phyloP scores from a whole-genome alignment of 1,140 invertebrate species.

The Micrasema minimum region DNA sequence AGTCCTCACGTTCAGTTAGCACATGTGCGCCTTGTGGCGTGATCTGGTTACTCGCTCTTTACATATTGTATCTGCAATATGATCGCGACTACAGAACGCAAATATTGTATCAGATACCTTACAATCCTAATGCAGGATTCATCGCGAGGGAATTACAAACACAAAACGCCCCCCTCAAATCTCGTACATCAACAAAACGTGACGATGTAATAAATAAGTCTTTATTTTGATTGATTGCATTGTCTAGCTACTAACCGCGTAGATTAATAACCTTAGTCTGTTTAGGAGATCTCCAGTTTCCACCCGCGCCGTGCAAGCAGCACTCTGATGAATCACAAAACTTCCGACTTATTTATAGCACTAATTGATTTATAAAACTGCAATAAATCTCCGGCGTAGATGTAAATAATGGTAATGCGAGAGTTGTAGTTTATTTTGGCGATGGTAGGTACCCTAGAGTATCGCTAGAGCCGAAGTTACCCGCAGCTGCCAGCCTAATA shows the following conservation, averaged over 20 bases:
- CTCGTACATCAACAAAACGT: not conserved
- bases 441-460: slow-evolving; percentile 7
- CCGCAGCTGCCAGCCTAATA: slow-evolving; percentile 34
- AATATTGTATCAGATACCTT: not conserved
- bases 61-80: not conserved
- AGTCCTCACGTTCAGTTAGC: not conserved
- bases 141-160: not conserved
- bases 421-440: slow-evolving; percentile 7
- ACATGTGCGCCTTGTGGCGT: not conserved
- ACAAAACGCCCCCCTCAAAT: not conserved
- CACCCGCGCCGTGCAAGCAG: too few species aligned
- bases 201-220: not conserved
- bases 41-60: not conserved
- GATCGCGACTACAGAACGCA: slow-evolving; percentile 3
- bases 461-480: not conserved
- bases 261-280: too few species aligned
- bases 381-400: slow-evolving; percentile 1
- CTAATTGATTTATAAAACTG: not conserved
- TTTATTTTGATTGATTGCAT: too few species aligned
- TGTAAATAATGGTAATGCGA: slow-evolving; percentile 21
- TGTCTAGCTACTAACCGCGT: too few species aligned
- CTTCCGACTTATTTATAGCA: slow-evolving; percentile 1
- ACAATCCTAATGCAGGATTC: not conserved
- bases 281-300: too few species aligned
- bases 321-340: not conserved